Percentiles rank a stretch among this genome's conserved stretches.
These are phyloP conservation scores for Heteromyza rotundicornis DNA, from an alignment of 2,888 invertebrate genomes.

Conservation along the genomic window DNA sequence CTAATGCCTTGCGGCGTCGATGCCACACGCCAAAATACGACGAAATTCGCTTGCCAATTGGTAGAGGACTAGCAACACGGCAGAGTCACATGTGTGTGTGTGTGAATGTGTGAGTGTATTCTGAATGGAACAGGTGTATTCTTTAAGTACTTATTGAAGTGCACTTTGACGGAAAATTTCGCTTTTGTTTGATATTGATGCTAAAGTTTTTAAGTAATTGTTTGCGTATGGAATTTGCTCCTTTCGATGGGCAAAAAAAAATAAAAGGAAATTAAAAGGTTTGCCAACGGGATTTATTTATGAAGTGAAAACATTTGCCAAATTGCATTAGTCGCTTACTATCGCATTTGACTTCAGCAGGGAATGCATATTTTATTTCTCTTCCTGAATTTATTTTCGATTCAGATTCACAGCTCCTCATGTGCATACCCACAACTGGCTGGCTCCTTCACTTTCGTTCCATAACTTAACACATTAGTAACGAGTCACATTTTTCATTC, in stretches of 20 bases:
- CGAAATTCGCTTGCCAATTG: neutral
- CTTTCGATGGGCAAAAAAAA: neutral
- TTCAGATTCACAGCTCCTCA: too few relatives aligned
- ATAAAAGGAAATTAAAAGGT: too few relatives aligned
- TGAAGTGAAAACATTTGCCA: too few relatives aligned
- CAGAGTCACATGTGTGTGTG: too few relatives aligned
- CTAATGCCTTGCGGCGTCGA: slow-evolving; percentile 46
- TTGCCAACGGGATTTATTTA: too few relatives aligned
- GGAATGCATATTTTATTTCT: too few relatives aligned
- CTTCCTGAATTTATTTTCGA: too few relatives aligned
- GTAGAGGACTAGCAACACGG: neutral
- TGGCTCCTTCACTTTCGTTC: neutral
- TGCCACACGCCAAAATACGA: neutral
- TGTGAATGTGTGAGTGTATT: slow-evolving; percentile 27
- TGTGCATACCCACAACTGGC: too few relatives aligned
- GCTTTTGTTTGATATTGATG: slow-evolving; percentile 12
- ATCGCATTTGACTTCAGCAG: too few relatives aligned
- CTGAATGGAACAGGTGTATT: neutral
- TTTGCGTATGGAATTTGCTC: neutral
- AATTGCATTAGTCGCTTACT: too few relatives aligned
- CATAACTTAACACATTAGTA: slow-evolving; percentile 1
- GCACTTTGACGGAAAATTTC: slow-evolving; percentile 44
- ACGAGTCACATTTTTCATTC: neutral
- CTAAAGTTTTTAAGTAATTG: slow-evolving; percentile 25
- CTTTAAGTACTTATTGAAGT: slow-evolving; percentile 44